Evolutionary conservation across 2,888 invertebrate species (phyloP).

Genomic region (Cryptus armator): DNA sequence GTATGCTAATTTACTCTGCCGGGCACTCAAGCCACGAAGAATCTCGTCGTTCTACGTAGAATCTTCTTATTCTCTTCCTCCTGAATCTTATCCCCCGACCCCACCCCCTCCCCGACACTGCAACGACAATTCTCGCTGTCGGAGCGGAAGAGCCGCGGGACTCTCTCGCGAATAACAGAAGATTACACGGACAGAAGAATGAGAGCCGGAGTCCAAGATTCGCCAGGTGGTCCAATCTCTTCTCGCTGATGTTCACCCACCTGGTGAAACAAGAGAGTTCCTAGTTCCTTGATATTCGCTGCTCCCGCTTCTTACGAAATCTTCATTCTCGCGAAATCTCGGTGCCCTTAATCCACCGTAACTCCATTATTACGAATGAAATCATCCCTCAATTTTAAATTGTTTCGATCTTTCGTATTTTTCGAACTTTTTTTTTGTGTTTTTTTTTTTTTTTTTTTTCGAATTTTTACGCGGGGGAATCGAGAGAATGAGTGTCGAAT

Average conservation of each 20-base stretch:
- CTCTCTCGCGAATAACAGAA: constrained; percentile 64
- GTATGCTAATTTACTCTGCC: constrained; percentile 62
- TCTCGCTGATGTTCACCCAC: constrained; percentile 67
- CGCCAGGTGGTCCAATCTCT: constrained; percentile 79
- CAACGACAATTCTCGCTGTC: constrained; percentile 52
- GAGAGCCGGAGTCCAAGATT: constrained; percentile 74
- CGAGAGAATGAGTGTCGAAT: constrained; percentile 17
- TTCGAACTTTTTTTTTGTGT: not conserved
- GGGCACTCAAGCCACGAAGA: constrained; percentile 31
- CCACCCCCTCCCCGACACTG: not conserved
- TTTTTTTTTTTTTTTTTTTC: not conserved
- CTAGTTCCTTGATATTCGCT: constrained; percentile 62
- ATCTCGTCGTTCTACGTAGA: constrained; percentile 37
- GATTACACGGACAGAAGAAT: constrained; percentile 77
- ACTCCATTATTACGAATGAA: too few species aligned
- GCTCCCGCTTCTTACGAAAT: constrained; percentile 38
- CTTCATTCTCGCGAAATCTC: not conserved
- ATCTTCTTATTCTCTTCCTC: constrained; percentile 52
- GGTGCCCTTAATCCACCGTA: too few species aligned
- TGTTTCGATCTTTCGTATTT: not conserved
- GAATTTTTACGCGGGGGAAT: constrained; percentile 36
- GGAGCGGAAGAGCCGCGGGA: constrained; percentile 75
- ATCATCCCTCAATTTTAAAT: not conserved
- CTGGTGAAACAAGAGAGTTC: constrained; percentile 54
- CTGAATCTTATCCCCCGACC: constrained; percentile 31